phyloP scores from a whole-genome alignment of 2,888 invertebrate species.

The Drosophila monieri region DNA sequence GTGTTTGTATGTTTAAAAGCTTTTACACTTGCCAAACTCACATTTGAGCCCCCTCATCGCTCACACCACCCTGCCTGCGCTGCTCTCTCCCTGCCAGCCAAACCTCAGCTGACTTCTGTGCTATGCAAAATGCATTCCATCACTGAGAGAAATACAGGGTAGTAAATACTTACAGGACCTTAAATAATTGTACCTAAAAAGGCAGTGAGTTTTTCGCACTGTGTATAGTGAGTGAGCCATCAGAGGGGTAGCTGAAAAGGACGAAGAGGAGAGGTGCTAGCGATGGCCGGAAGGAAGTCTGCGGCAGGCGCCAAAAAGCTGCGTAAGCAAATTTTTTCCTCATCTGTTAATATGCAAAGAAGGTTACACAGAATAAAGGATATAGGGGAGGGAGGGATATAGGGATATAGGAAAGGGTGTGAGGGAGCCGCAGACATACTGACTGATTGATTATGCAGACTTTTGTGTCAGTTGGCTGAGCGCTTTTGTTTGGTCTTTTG shows the following conservation, averaged over 20 bases:
- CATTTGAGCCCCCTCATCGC: conserved; percentile 33
- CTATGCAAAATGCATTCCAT: conserved; percentile 41
- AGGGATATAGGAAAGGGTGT: background rate
- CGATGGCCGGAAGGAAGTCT: conserved; percentile 55
- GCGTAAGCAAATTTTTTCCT: conserved; percentile 61
- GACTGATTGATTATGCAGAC: conserved; percentile 77
- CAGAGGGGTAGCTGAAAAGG: background rate
- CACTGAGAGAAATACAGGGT: background rate
- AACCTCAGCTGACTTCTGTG: conserved; percentile 66
- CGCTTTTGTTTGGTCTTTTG: conserved; percentile 53
- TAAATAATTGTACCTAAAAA: background rate
- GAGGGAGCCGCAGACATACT: conserved; percentile 14
- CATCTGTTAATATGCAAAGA: conserved; percentile 38
- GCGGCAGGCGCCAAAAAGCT: conserved; percentile 63
- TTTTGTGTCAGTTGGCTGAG: conserved; percentile 70
- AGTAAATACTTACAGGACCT: background rate
- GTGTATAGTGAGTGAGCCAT: conserved; percentile 4
- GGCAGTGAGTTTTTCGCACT: background rate
- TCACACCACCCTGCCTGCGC: conserved; percentile 15
- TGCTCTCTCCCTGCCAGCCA: conserved; percentile 19
- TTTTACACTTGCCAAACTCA: conserved; percentile 72
- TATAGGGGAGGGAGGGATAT: conserved; percentile 3
- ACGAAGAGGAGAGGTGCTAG: background rate
- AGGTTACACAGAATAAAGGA: conserved; percentile 32
- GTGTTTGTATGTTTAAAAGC: conserved; percentile 73